These are phyloP conservation scores for Caligus rogercresseyi DNA, from an alignment of 1,140 invertebrate species.

Conservation along the genomic window DNA sequence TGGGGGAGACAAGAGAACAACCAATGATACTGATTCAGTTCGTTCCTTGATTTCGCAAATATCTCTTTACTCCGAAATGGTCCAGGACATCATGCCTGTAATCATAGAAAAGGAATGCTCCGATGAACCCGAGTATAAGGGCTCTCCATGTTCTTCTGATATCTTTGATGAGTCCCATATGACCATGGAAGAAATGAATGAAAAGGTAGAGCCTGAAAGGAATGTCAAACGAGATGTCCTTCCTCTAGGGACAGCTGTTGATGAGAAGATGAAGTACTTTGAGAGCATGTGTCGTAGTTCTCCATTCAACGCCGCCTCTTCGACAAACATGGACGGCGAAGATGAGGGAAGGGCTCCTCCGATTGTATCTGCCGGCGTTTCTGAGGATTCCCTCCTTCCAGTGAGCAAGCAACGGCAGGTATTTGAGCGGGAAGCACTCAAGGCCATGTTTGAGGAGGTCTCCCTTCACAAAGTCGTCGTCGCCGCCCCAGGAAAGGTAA, in stretches of 20 bases:
- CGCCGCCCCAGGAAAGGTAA: not conserved
- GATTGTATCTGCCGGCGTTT: not conserved
- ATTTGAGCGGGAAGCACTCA: constrained; percentile 8
- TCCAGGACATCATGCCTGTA: not conserved
- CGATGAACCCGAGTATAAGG: not conserved
- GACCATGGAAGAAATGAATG: not conserved
- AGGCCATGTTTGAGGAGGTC: constrained; percentile 9
- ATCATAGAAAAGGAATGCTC: not conserved
- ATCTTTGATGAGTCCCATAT: not conserved
- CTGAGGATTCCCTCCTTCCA: constrained; percentile 12
- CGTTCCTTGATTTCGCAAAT: not conserved
- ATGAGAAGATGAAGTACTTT: not conserved
- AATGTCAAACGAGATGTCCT: not conserved
- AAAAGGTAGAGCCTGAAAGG: not conserved
- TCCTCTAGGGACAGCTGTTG: too few species aligned
- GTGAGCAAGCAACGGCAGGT: constrained; percentile 1
- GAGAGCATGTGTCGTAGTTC: too few species aligned
- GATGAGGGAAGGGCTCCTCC: not conserved
- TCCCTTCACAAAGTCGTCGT: not conserved
- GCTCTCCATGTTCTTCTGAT: not conserved
- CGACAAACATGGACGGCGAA: not conserved
- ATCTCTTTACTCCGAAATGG: not conserved
- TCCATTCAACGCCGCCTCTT: not conserved
- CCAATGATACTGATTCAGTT: not conserved
- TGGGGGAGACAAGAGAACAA: not conserved